Base-by-base conservation (phyloP, 2,797 vertebrate species). In the Hapalemur alaotrensis region DNA sequence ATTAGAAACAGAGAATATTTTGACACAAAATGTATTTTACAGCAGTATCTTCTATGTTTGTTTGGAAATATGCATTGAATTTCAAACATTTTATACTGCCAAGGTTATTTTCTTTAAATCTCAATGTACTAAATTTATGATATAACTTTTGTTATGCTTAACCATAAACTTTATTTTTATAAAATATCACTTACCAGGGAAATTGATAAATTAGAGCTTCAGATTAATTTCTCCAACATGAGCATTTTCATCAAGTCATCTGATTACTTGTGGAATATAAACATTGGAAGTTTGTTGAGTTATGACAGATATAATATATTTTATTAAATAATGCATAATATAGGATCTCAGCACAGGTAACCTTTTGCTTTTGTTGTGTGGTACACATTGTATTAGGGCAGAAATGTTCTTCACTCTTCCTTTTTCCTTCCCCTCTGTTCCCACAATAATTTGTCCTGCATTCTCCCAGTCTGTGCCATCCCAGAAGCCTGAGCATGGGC, bases 1-100 rank as follows among this genome's bases (percentile, higher is more conserved):
- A 38, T 61, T 81, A 79, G 32, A 96, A 92, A 92, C 13, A 93
- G 4, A 93, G 7, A 95, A 48, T 22, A 90, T 69, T 83, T 92
- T 61, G 23, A 63, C 5, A 50, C 88, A 92, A 75, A 61, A 67
- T 48, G 2, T 41, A 75, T 91, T 81, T 83, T 38, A 90, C 57
- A 67, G 15, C 7, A 92, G 38, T 52, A 54, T 65, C 18, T 28
- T 91, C 20, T 50, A 50, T 61, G 54, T 2, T 43, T 91, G 1
- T 57, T 90, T 95, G 38, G 57, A 93, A 93, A 84, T 14, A 92
- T 48, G 35, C 5, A 38, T 38, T 92, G 38, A 85, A 91, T 95
- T 95, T 52, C 17, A 89, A 95, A 48, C 5, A 89, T 81, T 86
- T 81, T 89, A 57, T 72, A 90, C 1, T 69, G 30, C 10, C 15